phyloP scores from a whole-genome alignment of 2,797 vertebrate genomes.

The Aphelocoma californica region DNA sequence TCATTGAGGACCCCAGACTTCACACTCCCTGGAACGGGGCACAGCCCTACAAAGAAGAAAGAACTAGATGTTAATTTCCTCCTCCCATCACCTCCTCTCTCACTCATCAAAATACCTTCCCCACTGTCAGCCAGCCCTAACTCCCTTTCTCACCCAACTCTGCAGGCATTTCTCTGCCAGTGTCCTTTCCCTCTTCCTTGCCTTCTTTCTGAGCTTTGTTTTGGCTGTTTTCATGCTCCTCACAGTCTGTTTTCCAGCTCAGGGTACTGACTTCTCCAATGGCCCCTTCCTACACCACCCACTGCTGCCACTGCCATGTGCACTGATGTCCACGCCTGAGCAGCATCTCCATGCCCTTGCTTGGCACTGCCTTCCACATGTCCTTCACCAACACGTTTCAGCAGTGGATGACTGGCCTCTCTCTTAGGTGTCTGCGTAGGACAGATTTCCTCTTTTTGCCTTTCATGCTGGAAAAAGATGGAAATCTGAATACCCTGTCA shows the following conservation, averaged over 20 bases:
- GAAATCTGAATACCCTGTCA: not conserved
- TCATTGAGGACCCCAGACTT: accelerated
- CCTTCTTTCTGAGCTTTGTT: not conserved
- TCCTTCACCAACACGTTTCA: not conserved
- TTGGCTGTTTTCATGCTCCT: not conserved
- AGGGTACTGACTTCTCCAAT: not conserved
- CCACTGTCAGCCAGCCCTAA: not conserved
- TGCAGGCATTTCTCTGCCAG: not conserved
- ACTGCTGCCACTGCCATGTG: not conserved
- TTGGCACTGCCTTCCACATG: not conserved
- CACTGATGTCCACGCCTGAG: accelerated
- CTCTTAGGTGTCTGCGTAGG: not conserved
- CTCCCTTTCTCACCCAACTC: not conserved
- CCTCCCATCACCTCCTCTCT: not conserved
- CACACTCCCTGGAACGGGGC: accelerated
- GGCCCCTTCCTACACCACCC: not conserved
- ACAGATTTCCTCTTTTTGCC: not conserved
- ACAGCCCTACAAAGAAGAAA: not conserved
- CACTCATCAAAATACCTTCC: not conserved
- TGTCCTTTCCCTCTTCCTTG: not conserved
- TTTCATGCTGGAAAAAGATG: not conserved
- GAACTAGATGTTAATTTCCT: not conserved
- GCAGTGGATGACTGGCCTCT: not conserved
- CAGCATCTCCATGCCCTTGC: not conserved
- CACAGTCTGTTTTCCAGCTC: not conserved